phyloP scores from a whole-genome alignment of 2,797 vertebrate genomes.

The Geotrypetes seraphini region DNA sequence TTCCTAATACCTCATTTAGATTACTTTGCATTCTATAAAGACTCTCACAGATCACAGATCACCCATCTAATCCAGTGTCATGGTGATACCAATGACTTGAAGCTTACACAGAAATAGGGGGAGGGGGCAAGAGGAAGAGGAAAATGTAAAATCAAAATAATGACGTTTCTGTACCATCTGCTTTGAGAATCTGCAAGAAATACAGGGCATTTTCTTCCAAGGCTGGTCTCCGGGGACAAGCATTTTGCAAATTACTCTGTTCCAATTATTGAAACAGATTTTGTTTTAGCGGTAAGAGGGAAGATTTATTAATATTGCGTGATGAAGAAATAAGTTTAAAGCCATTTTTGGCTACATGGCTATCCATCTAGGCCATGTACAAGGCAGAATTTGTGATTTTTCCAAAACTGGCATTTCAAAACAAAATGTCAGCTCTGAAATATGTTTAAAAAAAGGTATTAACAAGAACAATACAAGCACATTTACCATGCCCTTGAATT shows the following conservation, averaged over 20 bases:
- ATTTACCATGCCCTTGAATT: too few relatives aligned
- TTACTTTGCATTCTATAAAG: background rate
- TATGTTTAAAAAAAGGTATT: too few relatives aligned
- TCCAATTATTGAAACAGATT: conserved; percentile 7
- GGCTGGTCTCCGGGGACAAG: background rate
- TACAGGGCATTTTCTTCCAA: conserved; percentile 1
- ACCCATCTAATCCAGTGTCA: background rate
- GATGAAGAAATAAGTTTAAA: conserved; percentile 5
- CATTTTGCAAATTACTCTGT: conserved; percentile 11
- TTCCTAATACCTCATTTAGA: background rate
- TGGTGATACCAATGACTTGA: conserved; percentile 6
- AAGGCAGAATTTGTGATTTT: accelerated
- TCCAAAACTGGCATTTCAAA: accelerated
- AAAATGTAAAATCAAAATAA: conserved; percentile 22
- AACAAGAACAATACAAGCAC: too few relatives aligned
- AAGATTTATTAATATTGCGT: conserved; percentile 14
- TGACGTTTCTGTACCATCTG: background rate
- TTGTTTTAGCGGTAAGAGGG: background rate
- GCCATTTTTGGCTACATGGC: accelerated
- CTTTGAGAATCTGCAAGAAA: conserved; percentile 15
- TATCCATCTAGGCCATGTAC: too few relatives aligned
- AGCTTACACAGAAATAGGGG: conserved; percentile 3
- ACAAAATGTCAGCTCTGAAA: accelerated
- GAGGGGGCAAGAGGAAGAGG: background rate
- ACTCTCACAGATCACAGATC: conserved; percentile 4